These are phyloP conservation scores for Betta splendens DNA, from an alignment of 2,797 vertebrate genomes.

Conservation along the genomic window DNA sequence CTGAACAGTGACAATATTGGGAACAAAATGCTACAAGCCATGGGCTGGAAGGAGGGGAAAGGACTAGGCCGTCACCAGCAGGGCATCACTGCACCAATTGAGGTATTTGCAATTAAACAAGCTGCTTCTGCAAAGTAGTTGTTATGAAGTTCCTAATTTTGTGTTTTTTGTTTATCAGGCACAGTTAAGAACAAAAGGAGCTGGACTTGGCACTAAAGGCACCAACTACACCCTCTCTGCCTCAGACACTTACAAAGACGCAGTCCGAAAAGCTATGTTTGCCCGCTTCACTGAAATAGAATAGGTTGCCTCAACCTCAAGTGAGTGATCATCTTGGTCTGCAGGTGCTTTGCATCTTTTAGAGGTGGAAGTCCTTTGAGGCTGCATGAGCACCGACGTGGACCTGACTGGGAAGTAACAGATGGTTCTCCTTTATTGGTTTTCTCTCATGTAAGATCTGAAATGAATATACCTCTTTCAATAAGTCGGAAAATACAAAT, in stretches of 20 bases:
- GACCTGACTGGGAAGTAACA: not conserved
- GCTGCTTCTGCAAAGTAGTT: not conserved
- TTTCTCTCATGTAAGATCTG: slow-evolving; percentile 20
- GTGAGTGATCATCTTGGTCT: not conserved
- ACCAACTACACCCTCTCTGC: slow-evolving; percentile 92
- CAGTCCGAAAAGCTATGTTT: slow-evolving; percentile 98
- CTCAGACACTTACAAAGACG: slow-evolving; percentile 96
- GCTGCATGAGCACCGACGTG: not conserved
- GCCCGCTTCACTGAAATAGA: slow-evolving; percentile 98
- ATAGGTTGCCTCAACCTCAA: slow-evolving; percentile 55
- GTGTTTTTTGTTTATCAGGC: slow-evolving; percentile 79
- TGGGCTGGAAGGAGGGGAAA: slow-evolving; percentile 99
- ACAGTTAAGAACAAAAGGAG: slow-evolving; percentile 93
- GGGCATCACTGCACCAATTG: slow-evolving; percentile 96
- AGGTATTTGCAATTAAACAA: slow-evolving; percentile 77
- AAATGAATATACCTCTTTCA: slow-evolving; percentile 25
- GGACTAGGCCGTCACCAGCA: slow-evolving; percentile 97
- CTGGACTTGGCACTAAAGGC: slow-evolving; percentile 94
- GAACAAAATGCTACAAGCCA: slow-evolving; percentile 99
- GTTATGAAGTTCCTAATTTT: not conserved
- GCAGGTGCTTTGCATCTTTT: slow-evolving; percentile 2
- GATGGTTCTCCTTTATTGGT: not conserved
- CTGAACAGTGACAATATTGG: slow-evolving; percentile 98
- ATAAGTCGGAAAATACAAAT: slow-evolving; percentile 4
- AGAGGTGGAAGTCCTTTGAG: not conserved